phyloP scores from a whole-genome alignment of 2,797 vertebrate genomes.

The Xenopus petersii region DNA sequence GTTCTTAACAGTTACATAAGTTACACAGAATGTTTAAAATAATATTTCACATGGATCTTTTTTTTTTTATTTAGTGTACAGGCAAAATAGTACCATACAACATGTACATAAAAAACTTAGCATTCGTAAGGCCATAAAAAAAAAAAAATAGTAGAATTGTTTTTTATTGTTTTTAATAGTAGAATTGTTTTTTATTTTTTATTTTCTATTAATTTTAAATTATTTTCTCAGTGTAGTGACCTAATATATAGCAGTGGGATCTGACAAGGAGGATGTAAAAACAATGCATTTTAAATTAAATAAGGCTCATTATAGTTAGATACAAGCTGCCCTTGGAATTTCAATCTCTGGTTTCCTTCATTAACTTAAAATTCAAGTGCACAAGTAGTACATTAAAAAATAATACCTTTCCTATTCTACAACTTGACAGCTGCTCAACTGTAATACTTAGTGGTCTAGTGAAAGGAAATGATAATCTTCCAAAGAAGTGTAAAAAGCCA shows the following conservation, averaged over 20 bases:
- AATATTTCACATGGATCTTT: conserved; percentile 81
- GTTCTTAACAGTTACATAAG: conserved; percentile 96
- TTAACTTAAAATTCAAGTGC: conserved; percentile 78
- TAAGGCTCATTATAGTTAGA: conserved; percentile 64
- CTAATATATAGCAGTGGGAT: conserved; percentile 59
- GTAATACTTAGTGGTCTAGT: conserved; percentile 80
- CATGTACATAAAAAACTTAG: conserved; percentile 86
- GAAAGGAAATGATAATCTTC: conserved; percentile 65
- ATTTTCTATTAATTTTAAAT: conserved; percentile 47
- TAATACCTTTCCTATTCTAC: conserved; percentile 68
- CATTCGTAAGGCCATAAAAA: conserved; percentile 74
- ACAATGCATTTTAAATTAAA: conserved; percentile 55
- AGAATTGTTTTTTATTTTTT: conserved; percentile 63
- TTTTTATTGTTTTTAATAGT: conserved; percentile 59
- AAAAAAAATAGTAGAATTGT: conserved; percentile 59
- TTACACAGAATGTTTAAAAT: conserved; percentile 86
- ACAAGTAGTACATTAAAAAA: conserved; percentile 72
- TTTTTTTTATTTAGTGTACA: conserved; percentile 78
- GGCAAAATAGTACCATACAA: conserved; percentile 96
- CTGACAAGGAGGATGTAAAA: conserved; percentile 56
- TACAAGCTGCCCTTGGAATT: conserved; percentile 71
- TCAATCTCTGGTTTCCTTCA: conserved; percentile 65
- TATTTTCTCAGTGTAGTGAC: conserved; percentile 62
- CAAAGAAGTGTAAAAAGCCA: conserved; percentile 65
- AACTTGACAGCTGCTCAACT: conserved; percentile 70